Percentiles rank a stretch among this genome's conserved stretches.
Evolutionary conservation across 2,113 vertebrate genomes (phyloP).

Genomic region (Malurus melanocephalus): DNA sequence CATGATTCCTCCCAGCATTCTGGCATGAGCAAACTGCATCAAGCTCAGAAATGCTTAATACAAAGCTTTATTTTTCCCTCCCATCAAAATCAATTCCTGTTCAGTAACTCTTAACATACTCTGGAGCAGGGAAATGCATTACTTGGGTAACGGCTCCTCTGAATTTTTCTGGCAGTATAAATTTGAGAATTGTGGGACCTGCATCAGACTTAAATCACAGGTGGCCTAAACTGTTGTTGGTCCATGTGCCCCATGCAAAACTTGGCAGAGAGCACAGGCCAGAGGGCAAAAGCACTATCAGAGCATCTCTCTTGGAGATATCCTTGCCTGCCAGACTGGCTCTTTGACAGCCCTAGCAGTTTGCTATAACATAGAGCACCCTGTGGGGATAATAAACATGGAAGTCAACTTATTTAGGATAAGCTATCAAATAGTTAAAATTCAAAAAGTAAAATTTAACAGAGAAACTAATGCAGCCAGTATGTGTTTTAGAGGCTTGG

Average conservation of each 20-base stretch:
- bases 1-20: constrained; percentile 12
- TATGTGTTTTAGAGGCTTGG: not conserved
- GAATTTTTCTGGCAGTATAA: not conserved
- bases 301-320: not conserved
- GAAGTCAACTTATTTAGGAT: not conserved
- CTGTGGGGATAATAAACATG: not conserved
- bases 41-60: not conserved
- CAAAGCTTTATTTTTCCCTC: not conserved
- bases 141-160: not conserved
- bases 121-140: not conserved
- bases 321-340: not conserved
- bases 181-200: not conserved
- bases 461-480: not conserved
- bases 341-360: not conserved
- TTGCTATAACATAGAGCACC: not conserved
- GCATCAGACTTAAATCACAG: not conserved
- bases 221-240: not conserved
- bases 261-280: not conserved
- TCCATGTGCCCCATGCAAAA: not conserved
- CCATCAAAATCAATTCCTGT: not conserved
- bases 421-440: constrained; percentile 24
- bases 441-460: not conserved
- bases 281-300: not conserved
- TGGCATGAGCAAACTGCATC: constrained; percentile 7
- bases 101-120: not conserved